phyloP scores from a whole-genome alignment of 2,113 vertebrate genomes.

The Beaufortia kweichowensis region DNA sequence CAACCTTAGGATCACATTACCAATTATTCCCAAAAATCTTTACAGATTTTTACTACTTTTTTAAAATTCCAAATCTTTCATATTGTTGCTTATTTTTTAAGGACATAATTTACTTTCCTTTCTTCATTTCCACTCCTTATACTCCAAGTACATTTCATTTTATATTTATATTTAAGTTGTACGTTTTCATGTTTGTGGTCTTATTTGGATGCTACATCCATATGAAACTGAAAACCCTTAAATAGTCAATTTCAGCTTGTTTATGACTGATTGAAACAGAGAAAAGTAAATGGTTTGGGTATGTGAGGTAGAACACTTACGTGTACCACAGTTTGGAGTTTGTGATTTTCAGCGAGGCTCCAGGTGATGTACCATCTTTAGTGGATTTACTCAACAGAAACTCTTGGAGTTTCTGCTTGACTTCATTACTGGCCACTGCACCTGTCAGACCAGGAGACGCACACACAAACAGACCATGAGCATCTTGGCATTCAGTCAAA shows the following conservation, averaged over 20 bases:
- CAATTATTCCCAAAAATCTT: slow-evolving; percentile 20
- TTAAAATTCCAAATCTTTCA: neutral
- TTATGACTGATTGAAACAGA: no score
- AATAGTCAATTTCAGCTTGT: no score
- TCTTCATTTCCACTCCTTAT: neutral
- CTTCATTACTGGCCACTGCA: slow-evolving; percentile 95
- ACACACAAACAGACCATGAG: neutral
- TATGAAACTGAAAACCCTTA: no score
- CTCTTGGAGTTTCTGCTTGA: slow-evolving; percentile 99
- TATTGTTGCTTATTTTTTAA: no score
- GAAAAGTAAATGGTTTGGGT: neutral
- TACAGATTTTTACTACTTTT: neutral
- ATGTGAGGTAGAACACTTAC: slow-evolving; percentile 75
- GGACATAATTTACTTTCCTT: no score
- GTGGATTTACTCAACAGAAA: slow-evolving; percentile 97
- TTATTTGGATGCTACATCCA: no score
- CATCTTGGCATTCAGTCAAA: slow-evolving; percentile 13
- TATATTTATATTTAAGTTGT: no score
- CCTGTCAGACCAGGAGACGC: slow-evolving; percentile 78
- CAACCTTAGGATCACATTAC: slow-evolving; percentile 8
- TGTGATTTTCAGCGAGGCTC: slow-evolving; percentile 83
- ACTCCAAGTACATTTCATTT: neutral
- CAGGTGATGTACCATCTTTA: slow-evolving; percentile 85
- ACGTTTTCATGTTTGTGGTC: no score
- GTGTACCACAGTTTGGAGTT: slow-evolving; percentile 95